Percentiles rank a stretch among this genome's conserved stretches.
phyloP scores from a whole-genome alignment of 2,888 invertebrate species.

The Epistrophe eligans region DNA sequence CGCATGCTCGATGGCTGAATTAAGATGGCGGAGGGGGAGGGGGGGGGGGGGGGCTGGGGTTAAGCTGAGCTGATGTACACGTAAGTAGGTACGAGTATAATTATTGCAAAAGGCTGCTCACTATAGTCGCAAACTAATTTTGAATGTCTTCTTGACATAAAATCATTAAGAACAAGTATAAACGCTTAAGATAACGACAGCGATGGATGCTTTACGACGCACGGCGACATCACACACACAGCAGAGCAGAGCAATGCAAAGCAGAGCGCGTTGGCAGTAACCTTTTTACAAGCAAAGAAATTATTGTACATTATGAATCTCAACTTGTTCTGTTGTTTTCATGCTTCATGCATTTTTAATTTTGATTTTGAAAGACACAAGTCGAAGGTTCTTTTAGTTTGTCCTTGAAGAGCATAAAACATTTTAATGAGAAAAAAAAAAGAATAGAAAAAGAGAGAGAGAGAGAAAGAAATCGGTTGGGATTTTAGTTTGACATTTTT shows the following conservation, averaged over 20 bases:
- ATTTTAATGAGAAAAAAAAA: too few relatives aligned
- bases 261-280: background rate
- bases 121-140: background rate
- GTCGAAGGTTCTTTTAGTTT: background rate
- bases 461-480: too few relatives aligned
- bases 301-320: background rate
- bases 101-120: background rate
- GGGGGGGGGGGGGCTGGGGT: background rate
- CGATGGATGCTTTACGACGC: background rate
- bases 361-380: background rate
- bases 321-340: background rate
- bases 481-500: too few relatives aligned
- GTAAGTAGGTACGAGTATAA: background rate
- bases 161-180: background rate
- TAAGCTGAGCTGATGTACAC: background rate
- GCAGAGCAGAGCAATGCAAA: too few relatives aligned
- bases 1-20: background rate
- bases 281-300: background rate
- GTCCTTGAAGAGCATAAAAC: background rate
- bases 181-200: background rate
- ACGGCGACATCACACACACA: background rate
- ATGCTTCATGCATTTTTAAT: background rate
- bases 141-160: slow-evolving; percentile 1
- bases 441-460: too few relatives aligned
- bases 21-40: background rate